Base-by-base conservation (phyloP, 2,797 vertebrate species). In the Odontamblyopus lacepedii region DNA sequence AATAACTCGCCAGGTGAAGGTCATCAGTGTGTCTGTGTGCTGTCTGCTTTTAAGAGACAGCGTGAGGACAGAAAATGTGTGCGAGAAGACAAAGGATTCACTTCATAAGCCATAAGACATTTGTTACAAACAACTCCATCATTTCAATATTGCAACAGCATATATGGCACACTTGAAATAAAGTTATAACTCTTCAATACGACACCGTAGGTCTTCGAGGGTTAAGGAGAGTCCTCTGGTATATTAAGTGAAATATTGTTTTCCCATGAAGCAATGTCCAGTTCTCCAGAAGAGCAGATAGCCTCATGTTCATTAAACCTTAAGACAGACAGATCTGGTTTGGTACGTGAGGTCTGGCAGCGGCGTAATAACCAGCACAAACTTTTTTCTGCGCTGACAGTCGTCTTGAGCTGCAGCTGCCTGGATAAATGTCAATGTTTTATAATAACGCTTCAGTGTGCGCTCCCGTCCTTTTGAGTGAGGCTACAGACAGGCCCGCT, bases 371-470 rank as follows among this genome's bases (percentile, higher is more conserved):
- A 48, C 41, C 41, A 48, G 15, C n/a, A 50, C n/a, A 15, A 29
- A 44, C 18, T 51, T 66, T 63, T 19, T 8, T 11, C 48, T 44
- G 38, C 35, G 5, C 35, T 41, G 35, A 38, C 35, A 38, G 15
- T 48, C 13, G 27, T 53, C 16, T 38, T 67, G 27, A 30, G 48
- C 51, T n/a, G 50, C 30, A 29, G 23, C 29, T 55, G 29, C 65
- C 18, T 35, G 18, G 48, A 35, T 67, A 67, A 67, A 67, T 67
- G 51, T 67, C 66, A 67, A 2, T 67, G 38, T 65, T 50, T 65
- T 65, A 27, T 65, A 50, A 50, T 65, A 65, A 67, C 27, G 29
- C 27, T 53, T 55, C 27, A 53, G 2, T 26, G n/a, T 63, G 15
- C 27, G 4, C 11, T 15, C 1, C 26, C 29, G 11, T 29, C 26